These are phyloP conservation scores for Melipona quadrifasciata DNA, from an alignment of 1,140 invertebrate genomes.

Conservation along the genomic window DNA sequence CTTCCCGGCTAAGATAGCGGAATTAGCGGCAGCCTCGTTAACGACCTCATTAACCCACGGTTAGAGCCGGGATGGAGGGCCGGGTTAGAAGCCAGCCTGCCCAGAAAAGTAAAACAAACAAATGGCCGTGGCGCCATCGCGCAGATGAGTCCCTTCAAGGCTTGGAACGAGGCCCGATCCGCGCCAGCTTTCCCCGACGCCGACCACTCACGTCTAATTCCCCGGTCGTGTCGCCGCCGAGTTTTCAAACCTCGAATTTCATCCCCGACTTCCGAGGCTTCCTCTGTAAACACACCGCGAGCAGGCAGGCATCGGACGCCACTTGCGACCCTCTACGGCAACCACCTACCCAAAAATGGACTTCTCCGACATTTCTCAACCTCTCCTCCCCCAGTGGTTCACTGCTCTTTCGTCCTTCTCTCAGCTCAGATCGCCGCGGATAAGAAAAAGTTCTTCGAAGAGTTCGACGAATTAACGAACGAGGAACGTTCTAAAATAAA, in stretches of 20 bases:
- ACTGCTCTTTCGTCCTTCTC: not conserved
- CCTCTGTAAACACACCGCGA: slow-evolving; percentile 76
- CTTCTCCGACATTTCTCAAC: slow-evolving; percentile 41
- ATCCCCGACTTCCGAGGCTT: slow-evolving; percentile 66
- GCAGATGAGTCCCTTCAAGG: slow-evolving; percentile 80
- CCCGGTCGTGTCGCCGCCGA: not conserved
- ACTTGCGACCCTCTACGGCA: slow-evolving; percentile 37
- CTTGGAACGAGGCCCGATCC: slow-evolving; percentile 1
- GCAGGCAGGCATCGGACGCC: slow-evolving; percentile 64
- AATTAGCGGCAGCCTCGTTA: slow-evolving; percentile 72
- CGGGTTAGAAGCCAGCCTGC: slow-evolving; percentile 52
- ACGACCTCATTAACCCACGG: slow-evolving; percentile 76
- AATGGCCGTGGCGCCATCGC: slow-evolving; percentile 78
- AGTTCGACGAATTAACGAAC: not conserved
- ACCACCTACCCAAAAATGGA: slow-evolving; percentile 57
- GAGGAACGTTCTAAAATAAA: too few species aligned
- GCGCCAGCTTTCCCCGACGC: slow-evolving; percentile 43
- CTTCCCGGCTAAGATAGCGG: slow-evolving; percentile 50
- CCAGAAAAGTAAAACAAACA: slow-evolving; percentile 78
- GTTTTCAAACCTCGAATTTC: slow-evolving; percentile 71
- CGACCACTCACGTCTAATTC: not conserved
- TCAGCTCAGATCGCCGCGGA: slow-evolving; percentile 49
- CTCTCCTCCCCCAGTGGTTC: too few species aligned
- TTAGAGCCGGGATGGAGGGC: slow-evolving; percentile 52
- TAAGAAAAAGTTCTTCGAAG: slow-evolving; percentile 35